Evolutionary conservation across 2,797 vertebrate genomes (phyloP), one percentile per base, ranked within the genome.

Genomic region (Lepus townsendii): DNA sequence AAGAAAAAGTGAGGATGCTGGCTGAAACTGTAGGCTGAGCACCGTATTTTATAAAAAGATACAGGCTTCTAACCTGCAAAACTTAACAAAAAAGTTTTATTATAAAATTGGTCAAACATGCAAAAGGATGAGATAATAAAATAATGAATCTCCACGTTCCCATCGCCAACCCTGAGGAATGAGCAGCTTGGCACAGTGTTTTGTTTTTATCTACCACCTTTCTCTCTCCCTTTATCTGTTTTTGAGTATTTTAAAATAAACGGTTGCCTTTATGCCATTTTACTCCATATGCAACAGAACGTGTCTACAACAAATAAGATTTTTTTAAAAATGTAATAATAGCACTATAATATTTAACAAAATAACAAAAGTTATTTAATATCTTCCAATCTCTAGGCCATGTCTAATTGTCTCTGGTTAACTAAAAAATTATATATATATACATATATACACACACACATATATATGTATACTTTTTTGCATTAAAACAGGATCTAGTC

Each of bases 231-330:
- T 47, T 26, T 19, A 60, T 93, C 50, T 72, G n/a, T 66, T 60
- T 73, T 83, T 69, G 57, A 87, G 22, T 54, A 93, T 75, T 71
- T 96, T 84, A 9, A 84, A 94, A 77, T 80, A 95, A 66, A 85
- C n/a, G 22, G n/a, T 35, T 94, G 13, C 19, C 30, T n/a, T 83
- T 38, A 73, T 22, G 66, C 13, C 52, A 91, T 84, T 93, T 91
- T 14, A 52, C 35, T 86, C 17, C 13, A 90, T 75, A 92, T 57
- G 66, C 32, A 76, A 75, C 47, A 94, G 83, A 83, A 71, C 50
- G 32, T 60, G 16, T 72, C 65, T 93, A 62, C 60, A 63, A 82
- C 7, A 93, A 90, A 69, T 32, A 77, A 73, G 75, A 76, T n/a
- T 65, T 90, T 90, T 24, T 47, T 50, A 3, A 66, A 90, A 83